Base-by-base conservation (phyloP, 2,888 invertebrate species). In the Operophtera brumata region DNA sequence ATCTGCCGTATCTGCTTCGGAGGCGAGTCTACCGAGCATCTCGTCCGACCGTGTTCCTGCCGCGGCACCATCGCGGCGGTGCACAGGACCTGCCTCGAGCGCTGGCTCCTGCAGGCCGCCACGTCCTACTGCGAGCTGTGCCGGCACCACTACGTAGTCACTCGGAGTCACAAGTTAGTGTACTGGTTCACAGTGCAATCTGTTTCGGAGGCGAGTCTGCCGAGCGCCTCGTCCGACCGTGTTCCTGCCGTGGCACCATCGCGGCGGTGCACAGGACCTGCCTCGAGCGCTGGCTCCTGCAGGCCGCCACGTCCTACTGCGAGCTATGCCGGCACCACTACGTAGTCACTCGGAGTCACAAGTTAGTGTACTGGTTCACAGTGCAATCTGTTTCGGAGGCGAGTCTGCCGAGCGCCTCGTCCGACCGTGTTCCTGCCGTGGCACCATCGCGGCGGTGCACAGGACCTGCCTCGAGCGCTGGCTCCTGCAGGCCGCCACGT, bases 1-100 rank as follows among this genome's bases (percentile, higher is more conserved):
- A 88, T 90, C 68, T 90, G 90, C 66, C 87, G 90, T 65, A 90
- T 90, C 66, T 89, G 90, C 71, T 89, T 89, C 78, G 89, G 89
- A 59, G 89, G 89, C 51, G 84, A 78, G 76, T 86, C 86, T 4
- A 78, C 82, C 7, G 90, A 87, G 82, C 82, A 85, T 37, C 81
- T 90, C 65, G 88, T 88, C 71, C 80, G 84, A 70, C 89, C 89
- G 50, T 90, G 89, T 77, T 78, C 80, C 1, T 90, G 89, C 66
- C 82, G 89, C 61, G 89, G 89, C 47, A 90, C 89, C 68, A 82
- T 90, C 68, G 89, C 89, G 50, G 86, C 86, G 57, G 89, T 90
- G 64, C 89, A 90, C 76, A 84, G 89, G 71, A 56, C 81, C 60
- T 90, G 89, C 67, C 81, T 90, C 36, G 89, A 90, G 80, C 84